Percentiles rank a stretch among this genome's conserved stretches.
These are phyloP conservation scores for Tricholauxania praeusta DNA, from an alignment of 2,888 invertebrate genomes.

Conservation along the genomic window DNA sequence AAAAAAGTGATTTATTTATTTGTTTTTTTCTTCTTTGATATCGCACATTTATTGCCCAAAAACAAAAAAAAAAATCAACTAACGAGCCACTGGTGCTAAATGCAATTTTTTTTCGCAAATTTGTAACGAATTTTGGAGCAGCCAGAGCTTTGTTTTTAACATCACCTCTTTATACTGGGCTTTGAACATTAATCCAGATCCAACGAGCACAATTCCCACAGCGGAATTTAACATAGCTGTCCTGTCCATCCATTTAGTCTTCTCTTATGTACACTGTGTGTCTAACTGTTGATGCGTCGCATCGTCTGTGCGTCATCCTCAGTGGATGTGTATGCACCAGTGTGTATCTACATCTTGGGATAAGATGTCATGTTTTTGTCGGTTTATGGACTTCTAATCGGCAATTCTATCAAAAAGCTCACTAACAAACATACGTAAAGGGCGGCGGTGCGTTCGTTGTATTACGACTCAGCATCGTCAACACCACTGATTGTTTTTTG, in stretches of 20 bases:
- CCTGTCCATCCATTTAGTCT: slow-evolving; percentile 42
- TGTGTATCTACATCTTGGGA: slow-evolving; percentile 23
- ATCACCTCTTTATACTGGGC: slow-evolving; percentile 22
- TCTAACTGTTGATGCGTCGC: slow-evolving; percentile 13
- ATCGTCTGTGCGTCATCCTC: slow-evolving; percentile 24
- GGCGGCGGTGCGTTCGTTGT: slow-evolving; percentile 40
- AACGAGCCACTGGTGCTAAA: slow-evolving; percentile 59
- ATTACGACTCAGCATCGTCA: neutral
- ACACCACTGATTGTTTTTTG: slow-evolving; percentile 14
- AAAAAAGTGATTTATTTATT: slow-evolving; percentile 30
- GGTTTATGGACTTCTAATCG: slow-evolving; percentile 69
- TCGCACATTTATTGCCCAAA: slow-evolving; percentile 48
- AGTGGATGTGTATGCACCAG: slow-evolving; percentile 20
- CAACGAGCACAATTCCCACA: slow-evolving; percentile 43
- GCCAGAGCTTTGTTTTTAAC: neutral
- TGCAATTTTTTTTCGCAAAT: slow-evolving; percentile 31
- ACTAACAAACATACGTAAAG: slow-evolving; percentile 58
- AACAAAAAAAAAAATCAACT: slow-evolving; percentile 46
- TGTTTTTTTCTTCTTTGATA: slow-evolving; percentile 47
- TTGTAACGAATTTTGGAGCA: slow-evolving; percentile 52
- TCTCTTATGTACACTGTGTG: slow-evolving; percentile 40
- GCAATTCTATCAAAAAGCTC: slow-evolving; percentile 69
- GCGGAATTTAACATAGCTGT: slow-evolving; percentile 40
- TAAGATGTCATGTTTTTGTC: slow-evolving; percentile 69
- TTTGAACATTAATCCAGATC: slow-evolving; percentile 59